These are phyloP conservation scores for Phyllotis vaccarum DNA, from an alignment of 2,797 vertebrate genomes.

Conservation along the genomic window DNA sequence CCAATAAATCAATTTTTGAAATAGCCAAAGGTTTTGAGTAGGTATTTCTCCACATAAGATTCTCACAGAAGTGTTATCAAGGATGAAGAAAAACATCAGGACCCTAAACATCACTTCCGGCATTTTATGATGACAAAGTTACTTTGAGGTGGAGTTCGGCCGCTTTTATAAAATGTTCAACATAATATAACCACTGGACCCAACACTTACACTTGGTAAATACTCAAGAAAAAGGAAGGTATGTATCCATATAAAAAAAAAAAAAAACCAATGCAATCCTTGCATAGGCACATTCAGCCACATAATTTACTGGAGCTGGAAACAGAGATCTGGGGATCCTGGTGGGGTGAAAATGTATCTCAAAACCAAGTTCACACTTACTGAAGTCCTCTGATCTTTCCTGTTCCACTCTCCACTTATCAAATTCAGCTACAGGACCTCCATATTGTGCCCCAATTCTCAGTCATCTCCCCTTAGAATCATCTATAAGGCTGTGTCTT, in stretches of 20 bases:
- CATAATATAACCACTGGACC: accelerated
- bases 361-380: accelerated
- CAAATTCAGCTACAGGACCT: too few species aligned
- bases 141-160: not conserved
- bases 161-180: not conserved
- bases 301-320: not conserved
- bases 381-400: not conserved
- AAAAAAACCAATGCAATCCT: not conserved
- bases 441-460: too few species aligned
- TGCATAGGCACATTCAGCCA: not conserved
- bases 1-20: not conserved
- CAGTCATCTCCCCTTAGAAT: too few species aligned
- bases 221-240: not conserved
- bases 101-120: accelerated
- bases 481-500: accelerated
- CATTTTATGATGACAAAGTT: not conserved
- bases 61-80: not conserved
- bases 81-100: not conserved
- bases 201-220: not conserved
- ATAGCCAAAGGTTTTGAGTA: not conserved
- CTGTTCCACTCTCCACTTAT: accelerated
- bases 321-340: accelerated
- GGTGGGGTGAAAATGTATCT: accelerated
- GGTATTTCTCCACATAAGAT: not conserved
- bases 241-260: too few species aligned